Conservation (phyloP, 2,888 invertebrate species). For the Scaptomyza reducta region DNA sequence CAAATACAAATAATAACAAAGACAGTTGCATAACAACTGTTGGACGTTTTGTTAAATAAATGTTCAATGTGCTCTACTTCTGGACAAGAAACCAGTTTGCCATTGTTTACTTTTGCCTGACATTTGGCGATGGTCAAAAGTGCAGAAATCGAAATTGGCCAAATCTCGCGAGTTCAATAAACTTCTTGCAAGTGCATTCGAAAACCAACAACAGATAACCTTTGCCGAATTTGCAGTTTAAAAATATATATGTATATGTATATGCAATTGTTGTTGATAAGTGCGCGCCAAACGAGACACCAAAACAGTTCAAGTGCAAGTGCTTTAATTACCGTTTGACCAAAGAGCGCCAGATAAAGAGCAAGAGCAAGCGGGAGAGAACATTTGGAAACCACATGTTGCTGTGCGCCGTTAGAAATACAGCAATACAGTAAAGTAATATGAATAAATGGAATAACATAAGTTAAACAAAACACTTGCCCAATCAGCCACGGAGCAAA, state of each 20-base stretch:
- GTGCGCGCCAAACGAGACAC: constrained; percentile 14
- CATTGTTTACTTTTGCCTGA: constrained; percentile 42
- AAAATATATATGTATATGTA: neutral
- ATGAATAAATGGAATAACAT: constrained; percentile 42
- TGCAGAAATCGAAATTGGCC: constrained; percentile 60
- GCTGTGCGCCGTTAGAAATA: constrained; percentile 43
- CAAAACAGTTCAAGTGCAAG: constrained; percentile 64
- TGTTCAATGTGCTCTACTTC: constrained; percentile 52
- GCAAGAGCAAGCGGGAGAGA: constrained; percentile 21
- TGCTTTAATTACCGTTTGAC: constrained; percentile 67
- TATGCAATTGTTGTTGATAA: constrained; percentile 45
- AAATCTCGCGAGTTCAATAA: constrained; percentile 66
- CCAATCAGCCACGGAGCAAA: constrained; percentile 34
- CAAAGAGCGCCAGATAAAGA: constrained; percentile 28
- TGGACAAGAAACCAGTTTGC: constrained; percentile 63
- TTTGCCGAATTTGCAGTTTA: constrained; percentile 31
- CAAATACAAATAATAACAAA: constrained; percentile 36
- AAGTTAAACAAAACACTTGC: constrained; percentile 54
- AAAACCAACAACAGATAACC: constrained; percentile 49
- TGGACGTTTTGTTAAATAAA: constrained; percentile 28
- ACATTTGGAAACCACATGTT: constrained; percentile 68
- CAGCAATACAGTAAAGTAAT: constrained; percentile 5
- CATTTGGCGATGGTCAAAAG: constrained; percentile 54
- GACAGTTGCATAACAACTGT: constrained; percentile 60
- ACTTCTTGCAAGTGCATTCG: constrained; percentile 43